phyloP scores from a whole-genome alignment of 1,140 invertebrate genomes.

The Samia ricini region DNA sequence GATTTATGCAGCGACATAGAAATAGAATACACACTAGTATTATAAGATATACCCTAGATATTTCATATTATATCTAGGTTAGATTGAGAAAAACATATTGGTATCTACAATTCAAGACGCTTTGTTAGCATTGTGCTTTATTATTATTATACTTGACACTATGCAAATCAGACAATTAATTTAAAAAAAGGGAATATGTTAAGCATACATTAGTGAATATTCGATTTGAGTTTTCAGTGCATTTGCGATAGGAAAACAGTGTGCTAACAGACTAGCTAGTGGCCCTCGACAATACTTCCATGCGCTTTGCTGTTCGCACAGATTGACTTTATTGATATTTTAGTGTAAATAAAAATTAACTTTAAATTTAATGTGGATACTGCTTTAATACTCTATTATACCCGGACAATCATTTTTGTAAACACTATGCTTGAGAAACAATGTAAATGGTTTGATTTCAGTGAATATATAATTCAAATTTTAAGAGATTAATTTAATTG shows the following conservation, averaged over 20 bases:
- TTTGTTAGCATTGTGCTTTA: no score
- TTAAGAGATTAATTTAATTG: no score
- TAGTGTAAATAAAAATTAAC: neutral
- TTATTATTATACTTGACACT: neutral
- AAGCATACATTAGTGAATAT: slow-evolving; percentile 15
- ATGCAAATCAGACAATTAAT: neutral
- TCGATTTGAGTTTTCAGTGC: slow-evolving; percentile 25
- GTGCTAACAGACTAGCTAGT: slow-evolving; percentile 45
- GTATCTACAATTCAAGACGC: no score
- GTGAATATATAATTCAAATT: no score
- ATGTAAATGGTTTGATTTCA: no score
- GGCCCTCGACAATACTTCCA: slow-evolving; percentile 33
- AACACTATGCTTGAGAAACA: neutral
- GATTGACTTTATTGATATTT: slow-evolving; percentile 30
- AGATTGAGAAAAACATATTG: no score
- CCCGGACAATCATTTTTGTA: neutral
- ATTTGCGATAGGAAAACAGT: slow-evolving; percentile 22
- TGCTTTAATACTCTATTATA: neutral
- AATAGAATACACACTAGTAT: no score
- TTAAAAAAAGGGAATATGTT: slow-evolving; percentile 1
- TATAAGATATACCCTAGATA: no score
- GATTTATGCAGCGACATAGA: no score
- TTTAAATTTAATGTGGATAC: neutral
- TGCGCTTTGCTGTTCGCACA: slow-evolving; percentile 25
- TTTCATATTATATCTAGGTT: no score